Base-by-base conservation (phyloP, 2,797 vertebrate species). In the Fringilla coelebs region DNA sequence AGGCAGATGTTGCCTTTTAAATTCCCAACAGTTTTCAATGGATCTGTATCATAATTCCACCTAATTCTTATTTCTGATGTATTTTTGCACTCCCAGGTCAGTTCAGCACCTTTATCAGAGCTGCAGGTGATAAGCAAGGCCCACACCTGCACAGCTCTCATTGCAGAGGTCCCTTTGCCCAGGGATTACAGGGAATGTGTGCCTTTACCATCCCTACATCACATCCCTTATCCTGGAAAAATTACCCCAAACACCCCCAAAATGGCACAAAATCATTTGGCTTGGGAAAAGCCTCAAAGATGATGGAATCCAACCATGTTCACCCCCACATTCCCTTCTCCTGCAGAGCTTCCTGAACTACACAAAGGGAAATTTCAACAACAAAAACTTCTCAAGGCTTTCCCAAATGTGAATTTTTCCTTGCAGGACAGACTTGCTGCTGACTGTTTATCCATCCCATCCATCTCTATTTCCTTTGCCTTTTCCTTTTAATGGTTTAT, bases 281-380 rank as follows among this genome's bases (percentile, higher is more conserved):
- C 4, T 0, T n/a, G n/a, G 51, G 10, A 45, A 58, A 63, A 29
- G 3, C 2, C 38, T 40, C 1, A 0, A 10, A 13, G n/a, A 21
- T 45, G 11, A 25, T 45, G 5, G 11, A 49, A 11, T 10, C n/a
- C 49, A 71, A 14, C 19, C 83, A 29, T 0, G 11, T 10, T 29
- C 67, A 51, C 3, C 22, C 13, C 24, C 24, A 36, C 20, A 14
- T 6, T 51, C 36, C 55, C 24, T 57, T 32, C 24, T n/a, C 36
- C 46, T 13, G 4, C 26, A 41, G 25, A 10, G 10, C 18, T 22
- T 22, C 17, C 32, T n/a, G 10, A 65, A 48, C 22, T 16, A n/a
- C 57, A 52, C 48, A 11, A 51, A 38, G 7, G 24, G 4, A 52
- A 34, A 2, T 14, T 70, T 2, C 63, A 77, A 17, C 36, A 80